Evolutionary conservation across 2,113 vertebrate genomes (phyloP).

Genomic region (Nibea albiflora): DNA sequence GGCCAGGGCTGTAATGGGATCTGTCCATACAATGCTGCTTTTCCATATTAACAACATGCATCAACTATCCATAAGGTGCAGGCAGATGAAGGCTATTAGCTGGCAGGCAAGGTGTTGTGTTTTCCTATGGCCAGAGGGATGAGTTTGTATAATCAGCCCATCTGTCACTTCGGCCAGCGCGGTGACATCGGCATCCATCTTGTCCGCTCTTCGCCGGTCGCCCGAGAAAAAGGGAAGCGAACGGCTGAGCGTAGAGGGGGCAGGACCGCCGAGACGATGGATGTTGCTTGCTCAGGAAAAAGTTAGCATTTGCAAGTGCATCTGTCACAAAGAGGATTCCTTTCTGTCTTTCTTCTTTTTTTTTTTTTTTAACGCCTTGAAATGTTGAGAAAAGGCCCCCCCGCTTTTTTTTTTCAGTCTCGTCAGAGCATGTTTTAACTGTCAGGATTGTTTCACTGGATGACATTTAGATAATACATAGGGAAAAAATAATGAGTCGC

Average conservation of each 20-base stretch:
- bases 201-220: constrained; percentile 46
- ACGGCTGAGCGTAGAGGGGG: constrained; percentile 46
- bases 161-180: constrained; percentile 74
- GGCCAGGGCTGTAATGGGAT: constrained; percentile 35
- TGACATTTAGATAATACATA: constrained; percentile 33
- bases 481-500: constrained; percentile 32
- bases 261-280: constrained; percentile 55
- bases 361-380: constrained; percentile 14
- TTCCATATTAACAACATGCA: constrained; percentile 48
- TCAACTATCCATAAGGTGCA: constrained; percentile 51
- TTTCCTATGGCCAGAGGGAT: constrained; percentile 65
- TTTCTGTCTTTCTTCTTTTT: not conserved
- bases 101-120: constrained; percentile 63
- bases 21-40: constrained; percentile 29
- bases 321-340: constrained; percentile 53
- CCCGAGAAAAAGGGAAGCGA: constrained; percentile 51
- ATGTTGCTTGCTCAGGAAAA: constrained; percentile 72
- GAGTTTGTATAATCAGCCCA: constrained; percentile 76
- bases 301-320: constrained; percentile 63
- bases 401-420: not conserved
- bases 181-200: constrained; percentile 79
- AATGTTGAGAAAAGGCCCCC: not conserved
- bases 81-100: constrained; percentile 66
- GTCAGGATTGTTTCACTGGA: not conserved
- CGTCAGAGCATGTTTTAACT: constrained; percentile 1